These are phyloP conservation scores for Eptesicus fuscus DNA, from an alignment of 2,113 vertebrate species.

Conservation along the genomic window DNA sequence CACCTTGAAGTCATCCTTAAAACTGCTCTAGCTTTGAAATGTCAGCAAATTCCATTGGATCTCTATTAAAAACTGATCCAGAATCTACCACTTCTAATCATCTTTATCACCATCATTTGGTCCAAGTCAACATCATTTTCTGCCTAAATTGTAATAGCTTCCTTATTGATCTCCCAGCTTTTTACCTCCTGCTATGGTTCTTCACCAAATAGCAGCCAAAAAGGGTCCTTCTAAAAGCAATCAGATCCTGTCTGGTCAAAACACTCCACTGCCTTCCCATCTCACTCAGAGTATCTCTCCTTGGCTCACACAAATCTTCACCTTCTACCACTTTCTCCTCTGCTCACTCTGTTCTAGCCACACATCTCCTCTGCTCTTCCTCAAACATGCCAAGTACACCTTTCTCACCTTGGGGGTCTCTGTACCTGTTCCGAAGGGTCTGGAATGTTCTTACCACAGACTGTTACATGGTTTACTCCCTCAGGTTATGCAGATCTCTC, in stretches of 20 bases:
- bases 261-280: neutral
- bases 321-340: neutral
- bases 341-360: neutral
- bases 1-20: neutral
- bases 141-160: neutral
- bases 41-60: neutral
- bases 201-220: neutral
- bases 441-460: neutral
- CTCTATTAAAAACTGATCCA: neutral
- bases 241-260: neutral
- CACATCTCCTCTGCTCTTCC: neutral
- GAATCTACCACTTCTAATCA: neutral
- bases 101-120: neutral
- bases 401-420: neutral
- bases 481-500: neutral
- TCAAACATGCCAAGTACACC: neutral
- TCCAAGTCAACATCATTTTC: neutral
- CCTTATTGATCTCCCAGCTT: neutral
- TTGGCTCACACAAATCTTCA: neutral
- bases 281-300: neutral
- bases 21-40: neutral
- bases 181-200: neutral
- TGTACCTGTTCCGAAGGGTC: neutral
- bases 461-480: neutral
- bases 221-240: neutral